phyloP scores from a whole-genome alignment of 2,113 vertebrate genomes.

The Anseranas semipalmata region DNA sequence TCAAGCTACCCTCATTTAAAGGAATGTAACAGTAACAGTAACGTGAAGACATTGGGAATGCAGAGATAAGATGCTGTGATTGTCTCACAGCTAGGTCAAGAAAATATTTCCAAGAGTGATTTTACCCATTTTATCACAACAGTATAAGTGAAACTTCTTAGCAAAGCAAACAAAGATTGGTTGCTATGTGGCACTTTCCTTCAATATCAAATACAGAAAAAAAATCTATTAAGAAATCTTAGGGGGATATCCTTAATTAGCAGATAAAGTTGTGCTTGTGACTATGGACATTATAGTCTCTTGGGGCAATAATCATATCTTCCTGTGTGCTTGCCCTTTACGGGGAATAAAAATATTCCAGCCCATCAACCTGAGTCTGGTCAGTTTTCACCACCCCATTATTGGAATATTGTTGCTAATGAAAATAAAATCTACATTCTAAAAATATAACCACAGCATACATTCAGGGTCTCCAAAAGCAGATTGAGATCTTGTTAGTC shows the following conservation, averaged over 20 bases:
- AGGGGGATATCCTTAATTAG: not conserved
- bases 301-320: not conserved
- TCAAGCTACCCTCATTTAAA: not conserved
- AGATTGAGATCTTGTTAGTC: conserved; percentile 6
- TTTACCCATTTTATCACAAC: not conserved
- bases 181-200: not conserved
- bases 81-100: not conserved
- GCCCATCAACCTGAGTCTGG: not conserved
- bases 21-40: not conserved
- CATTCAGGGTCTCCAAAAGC: not conserved
- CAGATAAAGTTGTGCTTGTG: not conserved
- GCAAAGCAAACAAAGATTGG: not conserved
- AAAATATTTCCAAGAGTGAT: not conserved
- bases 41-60: not conserved
- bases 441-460: conserved; percentile 9
- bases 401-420: not conserved
- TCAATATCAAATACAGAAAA: not conserved
- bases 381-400: not conserved
- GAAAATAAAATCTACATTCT: conserved; percentile 7
- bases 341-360: not conserved
- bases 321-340: not conserved
- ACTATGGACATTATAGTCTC: not conserved
- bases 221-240: not conserved
- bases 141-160: not conserved
- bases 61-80: not conserved